Evolutionary conservation across 2,113 vertebrate genomes (phyloP).

Genomic region (Quiscalus mexicanus): DNA sequence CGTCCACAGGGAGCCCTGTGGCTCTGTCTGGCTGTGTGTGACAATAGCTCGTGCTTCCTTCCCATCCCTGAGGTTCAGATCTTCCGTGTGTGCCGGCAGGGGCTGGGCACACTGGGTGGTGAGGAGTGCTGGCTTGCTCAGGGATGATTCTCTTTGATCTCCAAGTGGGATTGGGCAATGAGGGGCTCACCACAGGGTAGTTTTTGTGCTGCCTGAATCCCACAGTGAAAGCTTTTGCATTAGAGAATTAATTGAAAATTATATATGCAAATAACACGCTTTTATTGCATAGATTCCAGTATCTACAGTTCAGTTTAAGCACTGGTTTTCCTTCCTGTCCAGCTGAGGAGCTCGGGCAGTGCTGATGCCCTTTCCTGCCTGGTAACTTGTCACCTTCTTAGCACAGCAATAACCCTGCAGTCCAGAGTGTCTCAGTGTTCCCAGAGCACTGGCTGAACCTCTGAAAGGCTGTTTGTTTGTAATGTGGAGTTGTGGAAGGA

Average conservation of each 20-base stretch:
- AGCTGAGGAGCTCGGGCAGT: neutral
- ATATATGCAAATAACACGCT: neutral
- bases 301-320: neutral
- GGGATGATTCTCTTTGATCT: neutral
- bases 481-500: neutral
- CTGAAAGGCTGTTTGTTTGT: neutral
- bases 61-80: neutral
- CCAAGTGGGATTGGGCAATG: neutral
- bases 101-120: neutral
- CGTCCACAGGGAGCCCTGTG: neutral
- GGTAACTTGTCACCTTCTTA: neutral
- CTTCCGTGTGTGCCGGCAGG: neutral
- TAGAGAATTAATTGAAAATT: neutral
- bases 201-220: neutral
- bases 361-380: neutral
- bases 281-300: neutral
- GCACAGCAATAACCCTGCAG: slow-evolving; percentile 30
- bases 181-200: neutral
- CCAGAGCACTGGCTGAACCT: neutral
- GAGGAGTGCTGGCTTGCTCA: neutral
- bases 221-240: neutral
- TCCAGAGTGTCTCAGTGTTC: rapidly evolving
- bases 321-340: neutral
- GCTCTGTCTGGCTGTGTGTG: neutral
- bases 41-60: slow-evolving; percentile 11